Evolutionary conservation across 53 echinoderm and acorn worm species (phyloP).

Genomic region (Holothuria leucospilota): DNA sequence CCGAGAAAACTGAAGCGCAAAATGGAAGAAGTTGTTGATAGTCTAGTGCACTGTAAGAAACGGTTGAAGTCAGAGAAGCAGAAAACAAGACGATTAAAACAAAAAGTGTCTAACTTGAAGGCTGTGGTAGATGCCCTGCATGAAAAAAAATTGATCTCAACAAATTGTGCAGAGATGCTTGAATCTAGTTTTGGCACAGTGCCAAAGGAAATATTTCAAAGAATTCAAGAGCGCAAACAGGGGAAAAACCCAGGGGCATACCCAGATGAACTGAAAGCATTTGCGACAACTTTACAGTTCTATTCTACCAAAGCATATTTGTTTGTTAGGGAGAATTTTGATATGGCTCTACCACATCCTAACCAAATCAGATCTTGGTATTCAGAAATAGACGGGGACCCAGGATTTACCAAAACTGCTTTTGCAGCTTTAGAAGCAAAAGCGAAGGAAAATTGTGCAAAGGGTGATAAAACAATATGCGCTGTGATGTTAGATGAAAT

Average conservation of each 20-base stretch:
- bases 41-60: slow-evolving; percentile 6
- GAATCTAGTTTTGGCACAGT: slow-evolving; percentile 37
- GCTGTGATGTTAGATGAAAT: slow-evolving; percentile 68
- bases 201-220: slow-evolving; percentile 37
- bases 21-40: slow-evolving; percentile 11
- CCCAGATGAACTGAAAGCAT: slow-evolving; percentile 47
- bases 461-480: slow-evolving; percentile 36
- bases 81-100: slow-evolving; percentile 43
- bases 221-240: not conserved
- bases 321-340: slow-evolving; percentile 59
- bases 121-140: slow-evolving; percentile 26
- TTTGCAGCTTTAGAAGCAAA: slow-evolving; percentile 39
- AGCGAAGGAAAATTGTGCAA: not conserved
- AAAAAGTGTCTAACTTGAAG: slow-evolving; percentile 41
- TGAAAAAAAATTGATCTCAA: slow-evolving; percentile 35
- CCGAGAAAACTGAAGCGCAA: slow-evolving; percentile 35
- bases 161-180: slow-evolving; percentile 54
- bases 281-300: slow-evolving; percentile 67
- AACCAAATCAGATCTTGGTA: slow-evolving; percentile 60
- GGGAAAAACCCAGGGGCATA: slow-evolving; percentile 23
- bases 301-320: slow-evolving; percentile 60
- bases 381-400: slow-evolving; percentile 27
- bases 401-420: slow-evolving; percentile 58
- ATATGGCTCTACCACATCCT: slow-evolving; percentile 54
- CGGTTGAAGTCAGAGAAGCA: slow-evolving; percentile 38